phyloP scores from a whole-genome alignment of 2,888 invertebrate species.

The Eristalinus sepulchralis region DNA sequence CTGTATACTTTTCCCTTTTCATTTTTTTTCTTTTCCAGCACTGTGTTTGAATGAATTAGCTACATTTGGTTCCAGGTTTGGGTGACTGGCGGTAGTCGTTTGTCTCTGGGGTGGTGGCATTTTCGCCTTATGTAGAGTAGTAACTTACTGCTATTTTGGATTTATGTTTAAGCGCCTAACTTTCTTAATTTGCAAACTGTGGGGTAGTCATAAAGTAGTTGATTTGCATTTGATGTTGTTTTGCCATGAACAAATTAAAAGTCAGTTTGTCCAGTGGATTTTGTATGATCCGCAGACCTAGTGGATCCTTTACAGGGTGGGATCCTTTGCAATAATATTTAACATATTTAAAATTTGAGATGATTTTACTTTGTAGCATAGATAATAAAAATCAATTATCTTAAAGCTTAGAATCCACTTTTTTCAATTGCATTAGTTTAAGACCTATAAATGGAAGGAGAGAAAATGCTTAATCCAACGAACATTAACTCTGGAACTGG shows the following conservation, averaged over 20 bases:
- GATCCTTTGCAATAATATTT: background rate
- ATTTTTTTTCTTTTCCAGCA: constrained; percentile 10
- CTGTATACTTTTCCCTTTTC: constrained; percentile 9
- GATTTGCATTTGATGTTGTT: background rate
- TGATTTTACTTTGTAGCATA: no score
- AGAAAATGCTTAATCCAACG: no score
- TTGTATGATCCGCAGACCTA: background rate
- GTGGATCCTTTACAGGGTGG: background rate
- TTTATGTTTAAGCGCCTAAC: background rate
- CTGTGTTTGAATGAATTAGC: constrained; percentile 49
- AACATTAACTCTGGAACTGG: no score
- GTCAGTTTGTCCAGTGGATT: background rate
- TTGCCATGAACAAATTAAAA: background rate
- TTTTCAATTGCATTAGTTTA: no score
- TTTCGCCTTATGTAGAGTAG: background rate
- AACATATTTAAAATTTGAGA: no score
- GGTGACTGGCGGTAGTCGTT: background rate
- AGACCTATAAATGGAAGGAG: no score
- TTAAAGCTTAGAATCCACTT: no score
- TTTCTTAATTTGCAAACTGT: background rate
- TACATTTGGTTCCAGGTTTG: constrained; percentile 29
- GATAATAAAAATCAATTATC: no score
- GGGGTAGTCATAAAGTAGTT: background rate
- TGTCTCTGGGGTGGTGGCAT: background rate
- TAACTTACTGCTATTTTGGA: background rate